A percentile compares a stretch with the other conserved stretches of the same genome.
These are phyloP conservation scores for Phrynosoma blainvillii DNA, from an alignment of 2,113 vertebrate species.

Conservation along the genomic window DNA sequence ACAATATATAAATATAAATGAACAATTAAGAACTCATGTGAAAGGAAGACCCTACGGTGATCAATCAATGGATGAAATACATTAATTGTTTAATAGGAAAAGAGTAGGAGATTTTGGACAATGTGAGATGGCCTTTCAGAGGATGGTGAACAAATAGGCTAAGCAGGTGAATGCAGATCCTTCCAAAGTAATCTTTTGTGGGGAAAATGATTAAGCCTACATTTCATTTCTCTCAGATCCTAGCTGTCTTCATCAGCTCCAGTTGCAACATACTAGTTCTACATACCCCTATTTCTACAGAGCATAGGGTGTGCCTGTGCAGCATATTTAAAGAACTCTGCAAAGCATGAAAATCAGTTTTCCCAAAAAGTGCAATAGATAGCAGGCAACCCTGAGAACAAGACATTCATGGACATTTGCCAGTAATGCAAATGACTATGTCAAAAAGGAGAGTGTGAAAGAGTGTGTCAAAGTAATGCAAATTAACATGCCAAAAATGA, in stretches of 20 bases:
- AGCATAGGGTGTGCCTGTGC: background rate
- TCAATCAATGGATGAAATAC: background rate
- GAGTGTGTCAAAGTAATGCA: too few relatives aligned
- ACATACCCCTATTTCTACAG: background rate
- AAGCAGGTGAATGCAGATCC: background rate
- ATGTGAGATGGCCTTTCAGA: background rate
- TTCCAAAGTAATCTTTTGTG: background rate
- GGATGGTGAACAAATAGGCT: background rate
- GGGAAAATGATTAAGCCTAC: background rate
- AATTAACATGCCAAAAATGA: background rate
- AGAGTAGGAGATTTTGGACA: background rate
- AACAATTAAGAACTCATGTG: constrained; percentile 21
- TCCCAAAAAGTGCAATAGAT: background rate
- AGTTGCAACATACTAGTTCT: constrained; percentile 10
- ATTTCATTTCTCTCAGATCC: constrained; percentile 7
- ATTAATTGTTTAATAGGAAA: background rate
- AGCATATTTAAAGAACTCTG: background rate
- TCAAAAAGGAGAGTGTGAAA: background rate
- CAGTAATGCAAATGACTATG: background rate
- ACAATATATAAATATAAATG: background rate
- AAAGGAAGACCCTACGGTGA: background rate
- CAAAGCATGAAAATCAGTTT: background rate
- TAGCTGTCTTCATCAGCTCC: background rate
- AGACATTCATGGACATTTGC: background rate
- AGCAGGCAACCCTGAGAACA: background rate